phyloP scores from a whole-genome alignment of 2,888 invertebrate genomes.

The Pyrocoelia pectoralis region DNA sequence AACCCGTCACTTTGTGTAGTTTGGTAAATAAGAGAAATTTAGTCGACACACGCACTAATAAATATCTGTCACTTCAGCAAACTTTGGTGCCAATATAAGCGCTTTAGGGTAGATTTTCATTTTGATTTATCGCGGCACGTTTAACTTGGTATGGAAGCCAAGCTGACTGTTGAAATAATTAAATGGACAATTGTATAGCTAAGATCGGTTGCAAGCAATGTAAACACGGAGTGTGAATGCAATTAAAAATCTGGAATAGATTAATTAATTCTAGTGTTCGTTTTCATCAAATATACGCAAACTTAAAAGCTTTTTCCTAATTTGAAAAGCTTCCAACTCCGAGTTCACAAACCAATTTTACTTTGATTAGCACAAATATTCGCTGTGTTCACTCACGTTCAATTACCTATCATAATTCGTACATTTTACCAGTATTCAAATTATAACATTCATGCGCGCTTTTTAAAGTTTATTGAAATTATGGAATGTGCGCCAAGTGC shows the following conservation, averaged over 20 bases:
- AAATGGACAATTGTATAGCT: conserved; percentile 13
- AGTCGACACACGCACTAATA: conserved; percentile 40
- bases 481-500: conserved; percentile 12
- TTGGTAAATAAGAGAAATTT: conserved; percentile 40
- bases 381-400: conserved; percentile 38
- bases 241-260: conserved; percentile 19
- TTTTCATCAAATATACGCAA: conserved; percentile 22
- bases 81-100: conserved; percentile 37
- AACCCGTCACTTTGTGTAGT: conserved; percentile 39
- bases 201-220: conserved; percentile 18
- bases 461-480: neutral
- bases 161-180: conserved; percentile 22
- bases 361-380: conserved; percentile 45
- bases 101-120: conserved; percentile 38
- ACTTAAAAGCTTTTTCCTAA: conserved; percentile 47
- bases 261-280: conserved; percentile 35
- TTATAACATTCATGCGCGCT: conserved; percentile 14
- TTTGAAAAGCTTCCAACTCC: conserved; percentile 50
- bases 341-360: conserved; percentile 47
- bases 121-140: conserved; percentile 36
- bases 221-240: neutral
- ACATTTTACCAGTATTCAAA: conserved; percentile 11
- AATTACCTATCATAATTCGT: conserved; percentile 42
- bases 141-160: conserved; percentile 31
- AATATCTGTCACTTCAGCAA: conserved; percentile 39